phyloP scores from a whole-genome alignment of 2,888 invertebrate genomes.

The Ametastegia equiseti region DNA sequence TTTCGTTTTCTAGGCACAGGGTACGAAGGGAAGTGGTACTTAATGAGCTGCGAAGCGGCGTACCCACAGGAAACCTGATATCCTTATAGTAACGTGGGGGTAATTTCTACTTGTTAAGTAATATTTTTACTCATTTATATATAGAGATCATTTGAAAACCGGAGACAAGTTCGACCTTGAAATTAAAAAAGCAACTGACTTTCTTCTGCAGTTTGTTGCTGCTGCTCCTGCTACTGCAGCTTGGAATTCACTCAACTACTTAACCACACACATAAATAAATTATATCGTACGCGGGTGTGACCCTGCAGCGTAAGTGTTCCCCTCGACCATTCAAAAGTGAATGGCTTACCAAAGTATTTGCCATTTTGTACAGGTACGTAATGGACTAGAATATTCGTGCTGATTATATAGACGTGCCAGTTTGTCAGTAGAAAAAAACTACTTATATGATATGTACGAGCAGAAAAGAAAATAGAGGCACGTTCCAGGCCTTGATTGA shows the following conservation, averaged over 20 bases:
- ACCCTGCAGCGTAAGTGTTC: slow-evolving; percentile 2
- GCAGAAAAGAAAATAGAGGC: neutral
- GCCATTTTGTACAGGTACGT: neutral
- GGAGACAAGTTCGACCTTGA: neutral
- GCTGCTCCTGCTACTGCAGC: too few species aligned
- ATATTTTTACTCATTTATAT: neutral
- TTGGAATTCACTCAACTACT: neutral
- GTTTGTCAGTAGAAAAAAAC: neutral
- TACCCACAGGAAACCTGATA: neutral
- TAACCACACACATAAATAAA: neutral
- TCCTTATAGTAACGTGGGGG: neutral
- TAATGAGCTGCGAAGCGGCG: slow-evolving; percentile 13
- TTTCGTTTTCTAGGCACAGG: neutral
- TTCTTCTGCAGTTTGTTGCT: neutral
- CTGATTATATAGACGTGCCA: neutral
- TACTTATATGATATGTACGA: neutral
- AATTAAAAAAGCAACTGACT: neutral
- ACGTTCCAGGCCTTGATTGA: neutral
- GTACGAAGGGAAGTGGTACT: neutral
- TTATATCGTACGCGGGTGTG: neutral
- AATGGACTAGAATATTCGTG: neutral
- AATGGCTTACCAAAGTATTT: slow-evolving; percentile 21
- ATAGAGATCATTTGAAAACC: neutral
- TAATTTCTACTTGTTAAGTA: neutral
- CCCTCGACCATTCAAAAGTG: slow-evolving; percentile 30